Conservation (phyloP, 2,797 vertebrate genomes). For the Podargus strigoides region DNA sequence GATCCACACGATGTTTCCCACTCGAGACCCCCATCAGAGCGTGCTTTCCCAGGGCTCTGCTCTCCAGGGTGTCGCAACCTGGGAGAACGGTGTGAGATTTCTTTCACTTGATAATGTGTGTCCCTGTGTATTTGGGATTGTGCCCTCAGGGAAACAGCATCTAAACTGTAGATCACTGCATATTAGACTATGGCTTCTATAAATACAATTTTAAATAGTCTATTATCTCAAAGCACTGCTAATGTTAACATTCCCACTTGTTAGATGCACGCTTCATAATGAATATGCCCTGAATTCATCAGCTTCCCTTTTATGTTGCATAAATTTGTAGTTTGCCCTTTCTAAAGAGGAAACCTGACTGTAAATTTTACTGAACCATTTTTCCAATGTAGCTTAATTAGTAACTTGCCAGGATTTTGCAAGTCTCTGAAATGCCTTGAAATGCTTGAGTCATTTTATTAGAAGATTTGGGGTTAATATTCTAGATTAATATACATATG, state of each 20-base stretch:
- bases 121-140: not conserved
- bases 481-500: constrained; percentile 41
- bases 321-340: constrained; percentile 61
- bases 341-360: constrained; percentile 65
- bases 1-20: not conserved
- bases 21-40: accelerated
- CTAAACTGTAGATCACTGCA: not conserved
- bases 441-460: constrained; percentile 50
- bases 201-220: constrained; percentile 70
- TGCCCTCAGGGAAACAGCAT: not conserved
- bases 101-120: not conserved
- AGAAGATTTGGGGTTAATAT: constrained; percentile 36
- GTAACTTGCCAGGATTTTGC: constrained; percentile 40
- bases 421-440: constrained; percentile 38
- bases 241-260: constrained; percentile 67
- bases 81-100: not conserved
- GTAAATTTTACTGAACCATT: constrained; percentile 61
- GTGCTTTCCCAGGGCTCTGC: not conserved
- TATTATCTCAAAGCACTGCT: constrained; percentile 55
- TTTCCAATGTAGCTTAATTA: constrained; percentile 63
- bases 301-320: constrained; percentile 67
- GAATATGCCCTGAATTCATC: constrained; percentile 67
- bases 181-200: constrained; percentile 45
- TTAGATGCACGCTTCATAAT: constrained; percentile 36
- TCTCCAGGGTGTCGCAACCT: not conserved